Conservation (phyloP, 2,797 vertebrate species). For the Florisuga fusca region DNA sequence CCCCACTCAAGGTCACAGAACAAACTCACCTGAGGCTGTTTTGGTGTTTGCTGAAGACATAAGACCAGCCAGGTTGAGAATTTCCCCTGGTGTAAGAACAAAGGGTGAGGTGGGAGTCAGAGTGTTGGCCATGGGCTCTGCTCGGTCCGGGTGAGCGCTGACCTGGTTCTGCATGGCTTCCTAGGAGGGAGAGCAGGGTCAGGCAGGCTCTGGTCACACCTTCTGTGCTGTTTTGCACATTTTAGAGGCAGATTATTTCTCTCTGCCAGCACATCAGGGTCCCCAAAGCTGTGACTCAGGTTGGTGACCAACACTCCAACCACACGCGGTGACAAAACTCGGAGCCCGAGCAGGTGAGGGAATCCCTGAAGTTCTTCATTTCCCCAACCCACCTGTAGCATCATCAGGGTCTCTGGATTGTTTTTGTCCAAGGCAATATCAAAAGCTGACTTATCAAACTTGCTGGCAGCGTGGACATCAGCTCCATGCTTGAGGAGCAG, state of each 20-base stretch:
- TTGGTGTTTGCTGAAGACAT: slow-evolving; percentile 73
- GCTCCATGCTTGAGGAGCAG: slow-evolving; percentile 88
- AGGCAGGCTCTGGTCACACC: rapidly evolving
- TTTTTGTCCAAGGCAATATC: slow-evolving; percentile 91
- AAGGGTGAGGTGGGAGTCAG: slow-evolving; percentile 74
- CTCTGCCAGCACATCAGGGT: background rate
- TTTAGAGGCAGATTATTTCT: background rate
- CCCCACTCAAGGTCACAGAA: rapidly evolving
- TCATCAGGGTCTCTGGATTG: slow-evolving; percentile 86
- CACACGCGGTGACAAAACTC: rapidly evolving
- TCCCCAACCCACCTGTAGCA: slow-evolving; percentile 84
- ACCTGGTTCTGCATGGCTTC: slow-evolving; percentile 91
- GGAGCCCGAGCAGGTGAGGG: background rate
- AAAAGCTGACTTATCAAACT: slow-evolving; percentile 92
- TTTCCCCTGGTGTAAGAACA: slow-evolving; percentile 81
- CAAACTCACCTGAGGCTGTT: slow-evolving; percentile 77
- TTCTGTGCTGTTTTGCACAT: no score
- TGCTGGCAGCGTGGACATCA: slow-evolving; percentile 89
- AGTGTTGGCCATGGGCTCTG: background rate
- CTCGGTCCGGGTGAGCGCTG: slow-evolving; percentile 46
- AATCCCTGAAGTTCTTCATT: background rate
- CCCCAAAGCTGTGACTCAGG: background rate
- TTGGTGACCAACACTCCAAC: rapidly evolving
- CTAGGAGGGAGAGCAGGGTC: slow-evolving; percentile 53
- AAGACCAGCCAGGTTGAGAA: slow-evolving; percentile 83